Conservation (phyloP, 2,113 vertebrate genomes). For the Sterna hirundo region DNA sequence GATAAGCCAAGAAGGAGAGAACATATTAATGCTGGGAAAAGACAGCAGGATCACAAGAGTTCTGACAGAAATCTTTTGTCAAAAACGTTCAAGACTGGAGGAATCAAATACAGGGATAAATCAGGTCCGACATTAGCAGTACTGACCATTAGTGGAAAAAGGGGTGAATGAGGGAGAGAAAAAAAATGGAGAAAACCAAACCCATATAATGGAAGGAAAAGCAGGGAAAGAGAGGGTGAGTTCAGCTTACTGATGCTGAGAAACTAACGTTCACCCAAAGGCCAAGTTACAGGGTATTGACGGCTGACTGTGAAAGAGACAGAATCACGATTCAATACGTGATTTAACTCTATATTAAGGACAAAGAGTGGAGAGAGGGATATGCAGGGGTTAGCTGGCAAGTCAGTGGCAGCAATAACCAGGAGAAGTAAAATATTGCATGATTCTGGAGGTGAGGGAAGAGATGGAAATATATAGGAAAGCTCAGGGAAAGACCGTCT, state of each 20-base stretch:
- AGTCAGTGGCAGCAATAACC: not conserved
- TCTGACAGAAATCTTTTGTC: not conserved
- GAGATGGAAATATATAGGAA: not conserved
- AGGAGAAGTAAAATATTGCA: not conserved
- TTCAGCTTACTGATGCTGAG: not conserved
- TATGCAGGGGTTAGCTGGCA: not conserved
- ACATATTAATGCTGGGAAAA: not conserved
- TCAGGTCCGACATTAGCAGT: not conserved
- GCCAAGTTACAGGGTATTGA: not conserved
- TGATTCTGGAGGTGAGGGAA: not conserved
- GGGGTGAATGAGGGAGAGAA: not conserved
- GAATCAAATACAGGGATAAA: not conserved
- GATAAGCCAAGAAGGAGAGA: not conserved
- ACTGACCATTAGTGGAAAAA: not conserved
- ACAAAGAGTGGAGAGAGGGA: not conserved
- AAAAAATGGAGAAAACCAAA: not conserved
- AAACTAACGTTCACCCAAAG: not conserved
- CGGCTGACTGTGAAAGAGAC: not conserved
- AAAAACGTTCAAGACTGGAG: not conserved
- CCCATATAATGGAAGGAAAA: not conserved
- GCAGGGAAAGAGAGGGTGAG: not conserved
- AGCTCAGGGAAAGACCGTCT: not conserved
- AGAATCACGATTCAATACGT: not conserved
- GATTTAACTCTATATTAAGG: not conserved
- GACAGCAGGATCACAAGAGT: not conserved